Conservation (phyloP, 2,888 invertebrate species). For the Halocaridina rubra region DNA sequence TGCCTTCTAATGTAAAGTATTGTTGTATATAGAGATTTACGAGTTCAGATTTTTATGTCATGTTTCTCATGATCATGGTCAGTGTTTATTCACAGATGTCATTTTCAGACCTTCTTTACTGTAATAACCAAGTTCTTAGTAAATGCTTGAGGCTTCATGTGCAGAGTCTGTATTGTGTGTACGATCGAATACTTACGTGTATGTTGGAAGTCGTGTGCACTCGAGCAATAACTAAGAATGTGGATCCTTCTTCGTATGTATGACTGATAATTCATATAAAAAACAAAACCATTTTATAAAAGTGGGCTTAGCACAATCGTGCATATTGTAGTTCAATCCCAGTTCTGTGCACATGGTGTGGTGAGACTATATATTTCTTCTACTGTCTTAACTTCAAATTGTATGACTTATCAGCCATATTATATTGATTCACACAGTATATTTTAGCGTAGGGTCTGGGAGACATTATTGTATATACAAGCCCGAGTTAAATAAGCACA, state of each 20-base stretch:
- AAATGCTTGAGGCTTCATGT: slow-evolving; percentile 42
- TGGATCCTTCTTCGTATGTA: slow-evolving; percentile 21
- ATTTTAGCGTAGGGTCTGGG: slow-evolving; percentile 54
- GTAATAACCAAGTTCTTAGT: slow-evolving; percentile 47
- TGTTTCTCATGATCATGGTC: slow-evolving; percentile 57
- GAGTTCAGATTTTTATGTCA: slow-evolving; percentile 59
- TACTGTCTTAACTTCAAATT: not conserved
- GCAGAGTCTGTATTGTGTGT: slow-evolving; percentile 7
- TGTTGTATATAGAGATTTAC: slow-evolving; percentile 55
- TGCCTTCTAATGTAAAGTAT: slow-evolving; percentile 48
- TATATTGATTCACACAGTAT: slow-evolving; percentile 36
- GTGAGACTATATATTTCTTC: slow-evolving; percentile 16
- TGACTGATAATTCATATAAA: slow-evolving; percentile 46
- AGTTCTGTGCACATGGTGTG: slow-evolving; percentile 22
- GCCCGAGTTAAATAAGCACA: slow-evolving; percentile 52
- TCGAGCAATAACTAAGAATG: slow-evolving; percentile 49
- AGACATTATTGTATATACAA: slow-evolving; percentile 49
- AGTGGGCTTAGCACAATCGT: no score
- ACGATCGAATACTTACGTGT: no score
- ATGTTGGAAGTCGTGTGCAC: no score
- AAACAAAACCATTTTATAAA: no score
- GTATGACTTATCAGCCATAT: slow-evolving; percentile 48
- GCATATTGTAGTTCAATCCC: not conserved
- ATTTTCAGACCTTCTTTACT: slow-evolving; percentile 54
- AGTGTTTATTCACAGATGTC: slow-evolving; percentile 57